Base-by-base conservation (phyloP, 2,888 invertebrate genomes). In the Cetonia aurata region DNA sequence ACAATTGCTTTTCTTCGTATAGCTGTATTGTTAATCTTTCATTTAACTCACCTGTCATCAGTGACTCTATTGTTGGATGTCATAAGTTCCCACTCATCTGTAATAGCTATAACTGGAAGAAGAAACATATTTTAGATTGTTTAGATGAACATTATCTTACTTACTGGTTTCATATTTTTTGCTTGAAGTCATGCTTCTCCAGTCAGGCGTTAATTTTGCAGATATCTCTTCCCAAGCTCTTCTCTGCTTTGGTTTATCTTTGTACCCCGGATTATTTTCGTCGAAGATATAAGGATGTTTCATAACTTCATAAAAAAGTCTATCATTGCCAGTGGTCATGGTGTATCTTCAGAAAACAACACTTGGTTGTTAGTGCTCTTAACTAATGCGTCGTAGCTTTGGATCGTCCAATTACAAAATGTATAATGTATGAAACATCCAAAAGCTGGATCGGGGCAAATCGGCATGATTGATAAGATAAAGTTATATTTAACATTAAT, bases 281-380 rank as follows among this genome's bases (percentile, higher is more conserved):
- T 53, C 53, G 19, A 31, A 17, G 31, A 53, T 19, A 19, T 31
- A 53, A 10, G 17, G 53, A n/a, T 53, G 53, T 53, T 53, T 53
- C 25, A 53, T 31, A 25, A 53, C 25, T 53, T 53, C 53, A 1
- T 1, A 9, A 6, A 53, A 19, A n/a, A 53, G 31, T 1, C 8
- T 10, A 9, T 17, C 0, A 50, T 13, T 50, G 12, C 48, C n/a
- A 48, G 4, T 4, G 15, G 4, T 48, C 17, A 25, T 25, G 25
- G 25, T 25, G n/a, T 25, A 4, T 25, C 25, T 25, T 4, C n/a
- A n/a, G n/a, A n/a, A n/a, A n/a, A n/a, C n/a, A n/a, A n/a, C n/a
- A n/a, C n/a, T n/a, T n/a, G n/a, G n/a, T 25, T 25, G 25, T 25
- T 25, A n/a, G 25, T 25, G 4, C 4, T 25, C 25, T 25, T 25